Evolutionary conservation across 2,888 invertebrate genomes (phyloP).

Genomic region (Adelphocoris suturalis): DNA sequence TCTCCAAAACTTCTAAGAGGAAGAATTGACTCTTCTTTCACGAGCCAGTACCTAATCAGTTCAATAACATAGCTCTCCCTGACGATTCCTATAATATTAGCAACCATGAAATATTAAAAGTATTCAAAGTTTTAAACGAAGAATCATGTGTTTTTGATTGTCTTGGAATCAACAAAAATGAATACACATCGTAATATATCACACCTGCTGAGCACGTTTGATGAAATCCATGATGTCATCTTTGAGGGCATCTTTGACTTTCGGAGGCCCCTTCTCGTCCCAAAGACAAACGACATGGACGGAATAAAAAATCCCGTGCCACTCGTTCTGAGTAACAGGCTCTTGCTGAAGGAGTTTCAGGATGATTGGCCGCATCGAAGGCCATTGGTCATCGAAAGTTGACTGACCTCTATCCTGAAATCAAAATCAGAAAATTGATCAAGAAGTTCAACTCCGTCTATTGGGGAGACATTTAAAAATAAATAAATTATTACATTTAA

Average conservation of each 20-base stretch:
- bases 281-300: constrained; percentile 97
- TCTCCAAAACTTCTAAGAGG: no score
- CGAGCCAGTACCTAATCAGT: no score
- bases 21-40: no score
- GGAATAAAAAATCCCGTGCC: constrained; percentile 98
- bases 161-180: no score
- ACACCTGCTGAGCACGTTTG: constrained; percentile 90
- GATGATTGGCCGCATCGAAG: constrained; percentile 94
- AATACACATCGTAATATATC: constrained; percentile 67
- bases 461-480: neutral
- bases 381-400: constrained; percentile 98
- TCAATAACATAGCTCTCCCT: no score
- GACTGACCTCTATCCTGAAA: constrained; percentile 88
- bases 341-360: constrained; percentile 96
- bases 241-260: constrained; percentile 92
- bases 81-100: no score
- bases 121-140: no score
- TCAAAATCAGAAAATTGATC: neutral
- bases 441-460: no score
- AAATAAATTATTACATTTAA: constrained; percentile 20
- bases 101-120: no score
- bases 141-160: no score
- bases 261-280: constrained; percentile 96
- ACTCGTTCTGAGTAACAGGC: constrained; percentile 94
- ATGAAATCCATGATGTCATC: constrained; percentile 97